These are phyloP conservation scores for Eilema depressum DNA, from an alignment of 2,888 invertebrate species.

Conservation along the genomic window DNA sequence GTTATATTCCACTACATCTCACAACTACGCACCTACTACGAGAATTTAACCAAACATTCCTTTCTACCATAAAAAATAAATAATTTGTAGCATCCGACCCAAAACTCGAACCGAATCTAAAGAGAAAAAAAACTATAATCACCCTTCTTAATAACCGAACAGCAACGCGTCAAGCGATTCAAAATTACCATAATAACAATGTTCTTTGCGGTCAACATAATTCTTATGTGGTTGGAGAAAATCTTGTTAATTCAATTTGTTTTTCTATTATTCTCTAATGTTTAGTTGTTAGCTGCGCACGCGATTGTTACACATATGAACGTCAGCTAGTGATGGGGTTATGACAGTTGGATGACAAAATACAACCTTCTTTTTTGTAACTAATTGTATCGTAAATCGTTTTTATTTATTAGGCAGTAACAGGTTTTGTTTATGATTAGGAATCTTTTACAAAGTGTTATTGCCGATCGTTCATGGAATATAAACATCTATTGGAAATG, in stretches of 20 bases:
- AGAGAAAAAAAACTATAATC: slow-evolving; percentile 24
- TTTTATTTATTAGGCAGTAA: background rate
- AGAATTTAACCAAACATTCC: background rate
- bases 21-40: background rate
- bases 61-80: slow-evolving; percentile 2
- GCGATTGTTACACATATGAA: slow-evolving; percentile 51
- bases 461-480: background rate
- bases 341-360: slow-evolving; percentile 31
- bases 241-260: slow-evolving; percentile 64
- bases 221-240: slow-evolving; percentile 57
- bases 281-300: slow-evolving; percentile 49
- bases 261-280: slow-evolving; percentile 57
- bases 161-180: slow-evolving; percentile 25
- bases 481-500: background rate
- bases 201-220: slow-evolving; percentile 41
- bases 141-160: slow-evolving; percentile 20
- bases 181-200: slow-evolving; percentile 49
- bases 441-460: background rate
- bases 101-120: slow-evolving; percentile 1
- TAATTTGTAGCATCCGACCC: slow-evolving; percentile 8
- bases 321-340: slow-evolving; percentile 39
- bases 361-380: slow-evolving; percentile 16
- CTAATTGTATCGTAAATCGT: background rate
- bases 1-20: background rate
- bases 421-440: background rate